Conservation (phyloP, 2,888 invertebrate species). For the Drosophila acutilabella region DNA sequence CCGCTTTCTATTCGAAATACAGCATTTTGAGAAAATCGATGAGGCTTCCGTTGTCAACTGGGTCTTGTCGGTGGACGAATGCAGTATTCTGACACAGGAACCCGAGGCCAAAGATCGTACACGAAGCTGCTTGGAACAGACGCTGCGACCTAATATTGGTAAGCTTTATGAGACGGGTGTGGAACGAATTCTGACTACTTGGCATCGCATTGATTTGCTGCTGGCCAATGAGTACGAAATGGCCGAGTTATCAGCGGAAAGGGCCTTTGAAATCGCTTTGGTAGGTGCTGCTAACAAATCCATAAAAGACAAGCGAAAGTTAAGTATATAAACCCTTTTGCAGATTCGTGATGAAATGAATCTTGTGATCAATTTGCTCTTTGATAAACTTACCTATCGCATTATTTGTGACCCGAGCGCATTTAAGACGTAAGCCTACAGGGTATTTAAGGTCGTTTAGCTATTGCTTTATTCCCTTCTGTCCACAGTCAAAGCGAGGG, state of each 20-base stretch:
- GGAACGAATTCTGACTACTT: conserved; percentile 39
- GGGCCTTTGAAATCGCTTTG: conserved; percentile 37
- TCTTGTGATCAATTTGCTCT: conserved; percentile 46
- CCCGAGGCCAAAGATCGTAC: conserved; percentile 66
- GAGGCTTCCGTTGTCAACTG: conserved; percentile 58
- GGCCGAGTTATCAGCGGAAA: conserved; percentile 1
- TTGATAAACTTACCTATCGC: conserved; percentile 63
- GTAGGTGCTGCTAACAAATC: background rate
- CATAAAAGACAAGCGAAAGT: background rate
- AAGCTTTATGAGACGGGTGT: conserved; percentile 61
- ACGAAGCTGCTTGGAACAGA: conserved; percentile 36
- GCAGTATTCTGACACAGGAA: conserved; percentile 75
- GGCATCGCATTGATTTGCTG: conserved; percentile 39
- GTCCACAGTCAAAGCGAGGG: conserved; percentile 42
- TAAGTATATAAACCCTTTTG: background rate
- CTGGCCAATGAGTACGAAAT: conserved; percentile 44
- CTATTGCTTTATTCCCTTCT: background rate
- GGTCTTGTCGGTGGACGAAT: conserved; percentile 72
- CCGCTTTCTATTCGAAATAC: conserved; percentile 57
- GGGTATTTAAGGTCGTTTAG: background rate
- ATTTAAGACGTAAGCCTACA: conserved; percentile 54
- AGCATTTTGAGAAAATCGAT: conserved; percentile 46
- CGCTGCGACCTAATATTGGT: conserved; percentile 60
- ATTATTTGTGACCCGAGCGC: conserved; percentile 43
- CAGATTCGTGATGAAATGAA: conserved; percentile 50